These are phyloP conservation scores for Aspidiotus destructor DNA, from an alignment of 2,888 invertebrate species.

Conservation along the genomic window DNA sequence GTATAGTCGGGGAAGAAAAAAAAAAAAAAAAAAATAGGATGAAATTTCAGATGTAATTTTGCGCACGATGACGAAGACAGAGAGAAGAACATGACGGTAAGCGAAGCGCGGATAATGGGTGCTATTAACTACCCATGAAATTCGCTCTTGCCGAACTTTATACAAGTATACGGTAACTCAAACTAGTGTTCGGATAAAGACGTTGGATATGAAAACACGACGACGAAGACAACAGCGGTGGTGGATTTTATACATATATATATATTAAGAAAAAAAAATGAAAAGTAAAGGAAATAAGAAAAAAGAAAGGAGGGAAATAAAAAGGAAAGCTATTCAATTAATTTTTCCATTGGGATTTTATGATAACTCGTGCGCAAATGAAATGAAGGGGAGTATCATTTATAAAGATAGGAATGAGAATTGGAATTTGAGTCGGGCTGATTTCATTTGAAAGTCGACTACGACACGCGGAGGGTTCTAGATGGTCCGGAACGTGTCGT, in stretches of 20 bases:
- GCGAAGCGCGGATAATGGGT: slow-evolving; percentile 29
- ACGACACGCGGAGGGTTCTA: slow-evolving; percentile 22
- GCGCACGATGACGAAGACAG: not conserved
- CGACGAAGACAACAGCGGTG: slow-evolving; percentile 26
- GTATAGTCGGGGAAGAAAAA: not conserved
- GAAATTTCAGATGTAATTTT: slow-evolving; percentile 25
- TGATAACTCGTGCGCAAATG: slow-evolving; percentile 37
- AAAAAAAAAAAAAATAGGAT: slow-evolving; percentile 3
- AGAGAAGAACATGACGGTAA: slow-evolving; percentile 8
- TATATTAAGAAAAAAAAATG: slow-evolving; percentile 17
- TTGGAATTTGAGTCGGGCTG: slow-evolving; percentile 32
- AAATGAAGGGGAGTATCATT: slow-evolving; percentile 34
- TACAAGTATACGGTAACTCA: not conserved
- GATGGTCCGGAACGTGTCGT: slow-evolving; percentile 32
- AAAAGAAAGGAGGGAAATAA: slow-evolving; percentile 34
- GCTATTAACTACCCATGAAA: slow-evolving; percentile 32
- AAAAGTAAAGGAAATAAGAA: not conserved
- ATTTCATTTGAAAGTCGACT: slow-evolving; percentile 30
- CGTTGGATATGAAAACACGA: slow-evolving; percentile 26
- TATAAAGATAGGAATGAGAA: slow-evolving; percentile 33
- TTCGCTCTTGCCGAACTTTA: slow-evolving; percentile 13
- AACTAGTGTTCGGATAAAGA: slow-evolving; percentile 24
- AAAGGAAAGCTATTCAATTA: slow-evolving; percentile 38
- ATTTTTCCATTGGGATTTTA: slow-evolving; percentile 38
- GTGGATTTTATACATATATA: too few relatives aligned